These are phyloP conservation scores for Python bivittatus DNA, from an alignment of 2,113 vertebrate species.

Conservation along the genomic window DNA sequence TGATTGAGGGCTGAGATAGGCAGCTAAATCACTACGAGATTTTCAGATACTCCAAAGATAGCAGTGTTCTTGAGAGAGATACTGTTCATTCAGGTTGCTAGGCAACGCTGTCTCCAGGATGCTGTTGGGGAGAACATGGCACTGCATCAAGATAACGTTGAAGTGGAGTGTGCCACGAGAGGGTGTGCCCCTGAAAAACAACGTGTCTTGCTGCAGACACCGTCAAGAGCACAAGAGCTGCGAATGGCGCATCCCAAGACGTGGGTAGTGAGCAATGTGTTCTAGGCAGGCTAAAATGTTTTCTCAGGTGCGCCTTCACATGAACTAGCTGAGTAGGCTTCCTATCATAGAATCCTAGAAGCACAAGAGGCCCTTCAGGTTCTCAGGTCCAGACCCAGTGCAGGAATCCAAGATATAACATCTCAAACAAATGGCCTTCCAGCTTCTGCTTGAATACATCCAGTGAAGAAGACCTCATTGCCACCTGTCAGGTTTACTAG, in stretches of 20 bases:
- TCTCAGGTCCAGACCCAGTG: neutral
- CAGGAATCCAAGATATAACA: no score
- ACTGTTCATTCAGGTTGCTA: constrained; percentile 24
- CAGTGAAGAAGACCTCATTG: no score
- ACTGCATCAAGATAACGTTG: neutral
- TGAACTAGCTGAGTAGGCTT: neutral
- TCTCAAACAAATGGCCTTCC: no score
- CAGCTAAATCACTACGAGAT: neutral
- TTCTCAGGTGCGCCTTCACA: neutral
- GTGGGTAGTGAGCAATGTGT: neutral
- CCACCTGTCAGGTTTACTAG: no score
- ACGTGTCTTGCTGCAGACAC: no score
- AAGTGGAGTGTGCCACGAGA: neutral
- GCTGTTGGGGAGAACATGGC: neutral
- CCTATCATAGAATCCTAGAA: neutral
- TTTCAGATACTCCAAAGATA: constrained; percentile 7
- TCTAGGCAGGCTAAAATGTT: neutral
- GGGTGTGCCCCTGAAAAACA: neutral
- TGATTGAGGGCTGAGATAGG: no score
- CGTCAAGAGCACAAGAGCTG: neutral
- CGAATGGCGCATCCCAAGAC: neutral
- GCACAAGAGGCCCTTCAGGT: neutral
- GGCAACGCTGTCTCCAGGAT: constrained; percentile 20
- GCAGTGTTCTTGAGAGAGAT: constrained; percentile 2
- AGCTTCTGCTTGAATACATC: no score